These are phyloP conservation scores for Morpho helenor DNA, from an alignment of 2,888 invertebrate species.

Conservation along the genomic window DNA sequence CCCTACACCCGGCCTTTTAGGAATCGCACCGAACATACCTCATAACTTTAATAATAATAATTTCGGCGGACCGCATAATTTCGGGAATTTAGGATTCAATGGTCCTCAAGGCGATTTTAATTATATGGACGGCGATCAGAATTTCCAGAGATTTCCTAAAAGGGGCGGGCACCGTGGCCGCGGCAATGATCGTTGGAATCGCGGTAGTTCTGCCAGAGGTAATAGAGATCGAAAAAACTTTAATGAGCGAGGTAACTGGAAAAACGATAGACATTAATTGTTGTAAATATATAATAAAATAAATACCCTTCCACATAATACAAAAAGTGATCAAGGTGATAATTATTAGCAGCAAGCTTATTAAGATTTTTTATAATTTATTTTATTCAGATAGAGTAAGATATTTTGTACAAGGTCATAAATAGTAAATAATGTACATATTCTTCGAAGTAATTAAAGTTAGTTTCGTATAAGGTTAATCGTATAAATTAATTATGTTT, in stretches of 20 bases:
- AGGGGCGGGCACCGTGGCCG: constrained; percentile 67
- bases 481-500: constrained; percentile 25
- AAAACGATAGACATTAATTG: constrained; percentile 72
- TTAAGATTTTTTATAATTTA: constrained; percentile 48
- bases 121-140: constrained; percentile 65
- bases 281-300: constrained; percentile 25
- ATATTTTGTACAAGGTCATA: constrained; percentile 35
- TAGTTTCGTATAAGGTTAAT: constrained; percentile 35
- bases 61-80: constrained; percentile 62
- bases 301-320: constrained; percentile 53
- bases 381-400: constrained; percentile 30
- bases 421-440: constrained; percentile 46
- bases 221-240: constrained; percentile 71
- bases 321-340: constrained; percentile 65
- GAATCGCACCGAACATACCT: constrained; percentile 77
- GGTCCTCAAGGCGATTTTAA: constrained; percentile 65
- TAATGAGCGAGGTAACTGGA: constrained; percentile 74
- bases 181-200: constrained; percentile 69
- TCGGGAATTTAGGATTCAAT: constrained; percentile 65
- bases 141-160: constrained; percentile 63
- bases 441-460: constrained; percentile 29
- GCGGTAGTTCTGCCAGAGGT: constrained; percentile 65
- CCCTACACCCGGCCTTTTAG: constrained; percentile 77
- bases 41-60: constrained; percentile 66
- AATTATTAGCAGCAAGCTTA: constrained; percentile 51